Evolutionary conservation across 2,797 vertebrate species (phyloP), one percentile per base, ranked within the genome.

Genomic region (Martes flavigula): DNA sequence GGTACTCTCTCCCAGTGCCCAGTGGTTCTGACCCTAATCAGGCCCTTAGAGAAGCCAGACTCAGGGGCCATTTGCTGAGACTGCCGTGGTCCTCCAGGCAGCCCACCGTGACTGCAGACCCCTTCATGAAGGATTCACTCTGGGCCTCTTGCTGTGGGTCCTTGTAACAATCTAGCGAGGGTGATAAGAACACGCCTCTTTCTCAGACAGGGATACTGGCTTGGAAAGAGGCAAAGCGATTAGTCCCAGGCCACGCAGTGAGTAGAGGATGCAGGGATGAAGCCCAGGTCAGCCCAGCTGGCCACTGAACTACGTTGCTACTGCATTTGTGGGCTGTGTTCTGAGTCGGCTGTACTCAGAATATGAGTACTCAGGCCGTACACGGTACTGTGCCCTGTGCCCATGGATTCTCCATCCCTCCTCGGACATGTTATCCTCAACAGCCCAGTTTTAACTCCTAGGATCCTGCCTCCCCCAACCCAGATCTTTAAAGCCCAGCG

Each of bases 111-210:
- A 54, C 27, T 4, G 7, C 17, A 35, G 78, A 13, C 12, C 8
- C 54, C 51, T 35, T 30, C 17, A 3, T 27, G 56, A n/a, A 32
- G n/a, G 17, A 0, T n/a, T 38, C 38, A 17, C n/a, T 43, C 43
- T 13, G 40, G 0, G 43, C 25, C 48, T 62, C 87, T 86, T 14
- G 9, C 6, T 15, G 2, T 56, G 20, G 18, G 30, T 72, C 30
- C 56, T 51, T 40, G 1, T 14, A 32, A 32, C 35, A 18, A 11
- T 9, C 30, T 51, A 1, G 10, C 0, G 27, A 43, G 35, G 17
- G 32, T 5, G 0, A 13, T 2, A 1, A 38, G 35, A 23, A 23
- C 72, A 1, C 0, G 6, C 46, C 6, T 10, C 38, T 32, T n/a
- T 73, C 72, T 23, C 87, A 79, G 43, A 77, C 0, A 2, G 68